Percentiles rank a stretch among this genome's conserved stretches.
phyloP scores from a whole-genome alignment of 2,888 invertebrate species.

The Dorcus hopei region DNA sequence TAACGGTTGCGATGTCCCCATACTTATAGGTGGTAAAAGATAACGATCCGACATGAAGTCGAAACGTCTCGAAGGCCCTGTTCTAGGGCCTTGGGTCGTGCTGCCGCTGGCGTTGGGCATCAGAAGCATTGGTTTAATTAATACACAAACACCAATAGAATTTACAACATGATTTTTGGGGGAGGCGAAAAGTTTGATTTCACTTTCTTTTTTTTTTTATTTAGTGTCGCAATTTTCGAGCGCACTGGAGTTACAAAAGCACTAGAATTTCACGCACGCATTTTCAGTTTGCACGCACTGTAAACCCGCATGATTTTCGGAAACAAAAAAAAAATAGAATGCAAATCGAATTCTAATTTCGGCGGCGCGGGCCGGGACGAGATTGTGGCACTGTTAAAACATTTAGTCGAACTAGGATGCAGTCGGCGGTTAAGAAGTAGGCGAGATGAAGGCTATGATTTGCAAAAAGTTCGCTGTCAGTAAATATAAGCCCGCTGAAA shows the following conservation, averaged over 20 bases:
- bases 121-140: constrained; percentile 29
- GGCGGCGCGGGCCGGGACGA: background rate
- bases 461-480: constrained; percentile 3
- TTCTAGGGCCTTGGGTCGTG: constrained; percentile 25
- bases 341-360: background rate
- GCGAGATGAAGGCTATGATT: background rate
- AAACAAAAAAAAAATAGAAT: no score
- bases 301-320: no score
- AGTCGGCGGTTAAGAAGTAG: constrained; percentile 6
- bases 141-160: constrained; percentile 1
- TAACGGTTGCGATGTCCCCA: constrained; percentile 33
- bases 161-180: background rate
- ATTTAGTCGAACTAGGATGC: constrained; percentile 25
- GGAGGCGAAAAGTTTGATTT: no score
- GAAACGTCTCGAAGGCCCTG: constrained; percentile 25
- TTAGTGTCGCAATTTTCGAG: no score
- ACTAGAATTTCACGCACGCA: no score
- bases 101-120: constrained; percentile 33
- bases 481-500: background rate
- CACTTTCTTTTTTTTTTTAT: no score
- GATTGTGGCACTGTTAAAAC: background rate
- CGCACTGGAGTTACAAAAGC: no score
- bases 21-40: constrained; percentile 19
- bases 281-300: no score
- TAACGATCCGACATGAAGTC: constrained; percentile 6